Evolutionary conservation across 2,888 invertebrate genomes (phyloP), one percentile per base, ranked within the genome.

Genomic region (Andricus quercusramuli): DNA sequence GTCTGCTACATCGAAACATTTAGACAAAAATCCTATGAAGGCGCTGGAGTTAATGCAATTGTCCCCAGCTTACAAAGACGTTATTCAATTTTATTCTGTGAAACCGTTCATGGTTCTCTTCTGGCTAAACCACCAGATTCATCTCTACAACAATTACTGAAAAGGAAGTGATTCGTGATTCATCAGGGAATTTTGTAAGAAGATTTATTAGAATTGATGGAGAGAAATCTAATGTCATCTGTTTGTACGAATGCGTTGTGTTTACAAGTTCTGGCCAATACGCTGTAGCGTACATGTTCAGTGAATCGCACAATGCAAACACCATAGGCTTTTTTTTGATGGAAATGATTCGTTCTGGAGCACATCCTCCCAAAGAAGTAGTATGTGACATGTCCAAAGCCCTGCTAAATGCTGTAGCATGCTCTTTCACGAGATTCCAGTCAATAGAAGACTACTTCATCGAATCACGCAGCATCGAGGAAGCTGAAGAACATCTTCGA

Each of bases 331-430:
- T 41, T 44, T 79, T 79, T 66, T 65, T 81, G 9, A 70, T 59
- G 25, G 81, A 81, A 17, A 79, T 70, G 25, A 62, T 68, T 11
- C 44, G 77, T 17, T 37, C 68, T 15, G 66, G 78, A 15, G 81
- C 82, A 15, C 82, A 79, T 41, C n/a, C 32, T 56, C 84, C 84
- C 6, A 74, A 66, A 17, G 84, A 83, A 82, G 70, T 82, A 1
- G 80, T 82, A 5, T 79, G 74, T 41, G 83, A 82, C 25, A 79
- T 81, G 51, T 83, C 81, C 3, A 44, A 70, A 29, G 85, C 85
- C 9, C 44, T 83, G 25, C 66, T 83, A 32, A 80, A 79, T 62
- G 85, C 80, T 37, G 78, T 78, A 4, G 78, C 78, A 17, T 22
- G 79, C 20, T 62, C 77, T 3, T 84, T 70, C 41, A 83, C 84